Conservation (phyloP, 2,797 vertebrate species). For the Ctenosaura bakeri region DNA sequence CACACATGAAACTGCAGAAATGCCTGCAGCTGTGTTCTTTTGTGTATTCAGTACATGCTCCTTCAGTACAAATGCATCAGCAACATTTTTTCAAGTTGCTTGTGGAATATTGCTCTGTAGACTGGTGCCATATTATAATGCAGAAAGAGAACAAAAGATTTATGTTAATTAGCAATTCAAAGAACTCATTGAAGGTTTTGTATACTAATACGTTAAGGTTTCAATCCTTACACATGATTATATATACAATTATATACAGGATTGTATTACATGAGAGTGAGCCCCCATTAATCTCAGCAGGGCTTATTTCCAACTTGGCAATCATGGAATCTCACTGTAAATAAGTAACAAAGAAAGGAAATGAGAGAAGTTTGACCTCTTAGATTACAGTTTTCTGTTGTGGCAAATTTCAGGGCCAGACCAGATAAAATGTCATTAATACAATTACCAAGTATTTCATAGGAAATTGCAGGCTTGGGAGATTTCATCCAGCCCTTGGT, state of each 20-base stretch:
- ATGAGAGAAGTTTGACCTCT: too few species aligned
- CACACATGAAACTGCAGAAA: neutral
- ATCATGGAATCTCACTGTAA: neutral
- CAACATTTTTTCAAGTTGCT: neutral
- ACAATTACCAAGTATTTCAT: neutral
- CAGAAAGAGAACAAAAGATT: neutral
- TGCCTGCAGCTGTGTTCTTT: neutral
- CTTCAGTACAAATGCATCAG: neutral
- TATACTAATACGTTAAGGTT: neutral
- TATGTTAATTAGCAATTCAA: neutral
- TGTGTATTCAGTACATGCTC: neutral
- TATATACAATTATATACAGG: too few species aligned
- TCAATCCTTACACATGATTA: neutral
- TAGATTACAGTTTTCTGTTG: neutral
- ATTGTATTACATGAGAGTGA: too few species aligned
- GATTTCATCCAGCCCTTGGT: neutral
- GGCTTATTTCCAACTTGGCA: too few species aligned
- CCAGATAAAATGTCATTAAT: neutral
- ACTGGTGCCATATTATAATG: neutral
- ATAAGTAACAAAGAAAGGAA: neutral
- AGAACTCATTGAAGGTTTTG: neutral
- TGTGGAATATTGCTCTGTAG: neutral
- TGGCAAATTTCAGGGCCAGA: neutral
- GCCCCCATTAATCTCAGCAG: too few species aligned
- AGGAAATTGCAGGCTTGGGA: neutral